Evolutionary conservation across 2,797 vertebrate genomes (phyloP).

Genomic region (Nyctalus aviator): DNA sequence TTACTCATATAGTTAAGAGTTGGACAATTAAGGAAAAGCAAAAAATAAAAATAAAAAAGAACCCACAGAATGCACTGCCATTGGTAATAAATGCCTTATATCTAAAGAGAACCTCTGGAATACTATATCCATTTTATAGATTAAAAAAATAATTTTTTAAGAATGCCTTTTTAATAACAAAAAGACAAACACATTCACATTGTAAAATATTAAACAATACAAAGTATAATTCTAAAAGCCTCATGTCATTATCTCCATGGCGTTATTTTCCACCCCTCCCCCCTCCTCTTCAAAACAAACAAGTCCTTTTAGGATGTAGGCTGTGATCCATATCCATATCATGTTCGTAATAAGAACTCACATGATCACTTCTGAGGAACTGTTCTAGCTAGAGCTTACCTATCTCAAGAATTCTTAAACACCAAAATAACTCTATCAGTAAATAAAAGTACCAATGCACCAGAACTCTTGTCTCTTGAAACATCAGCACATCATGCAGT

Average conservation of each 20-base stretch:
- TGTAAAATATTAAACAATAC: neutral
- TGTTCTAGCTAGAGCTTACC: neutral
- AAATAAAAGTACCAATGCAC: neutral
- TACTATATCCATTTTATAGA: neutral
- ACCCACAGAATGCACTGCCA: neutral
- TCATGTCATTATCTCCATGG: neutral
- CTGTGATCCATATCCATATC: neutral
- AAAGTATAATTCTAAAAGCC: neutral
- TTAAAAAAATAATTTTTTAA: neutral
- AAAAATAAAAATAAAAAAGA: neutral
- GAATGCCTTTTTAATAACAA: neutral
- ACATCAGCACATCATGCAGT: neutral
- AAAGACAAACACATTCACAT: neutral
- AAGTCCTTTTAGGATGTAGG: neutral
- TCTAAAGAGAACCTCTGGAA: neutral
- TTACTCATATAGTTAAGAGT: neutral
- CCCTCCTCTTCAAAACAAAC: neutral
- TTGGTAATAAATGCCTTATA: neutral
- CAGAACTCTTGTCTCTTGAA: neutral
- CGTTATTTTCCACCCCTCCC: neutral
- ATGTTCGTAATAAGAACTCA: neutral
- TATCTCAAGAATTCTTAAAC: neutral
- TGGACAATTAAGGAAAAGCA: neutral
- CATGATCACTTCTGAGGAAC: neutral
- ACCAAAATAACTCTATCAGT: neutral